Base-by-base conservation (phyloP, 2,888 invertebrate species). In the Platypus cylindrus region DNA sequence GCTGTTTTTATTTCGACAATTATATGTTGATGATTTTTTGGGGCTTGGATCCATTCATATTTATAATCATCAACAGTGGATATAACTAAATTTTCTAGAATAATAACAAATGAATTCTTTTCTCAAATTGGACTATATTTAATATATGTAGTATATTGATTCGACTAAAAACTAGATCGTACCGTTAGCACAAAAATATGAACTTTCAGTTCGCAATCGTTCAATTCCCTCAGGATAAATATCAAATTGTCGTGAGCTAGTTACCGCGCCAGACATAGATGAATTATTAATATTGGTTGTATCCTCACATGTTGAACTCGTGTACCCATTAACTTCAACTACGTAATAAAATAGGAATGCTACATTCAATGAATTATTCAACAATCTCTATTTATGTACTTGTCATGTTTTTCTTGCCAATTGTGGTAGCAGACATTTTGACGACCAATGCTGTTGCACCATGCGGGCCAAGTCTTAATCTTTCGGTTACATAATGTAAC, bases 101-200 rank as follows among this genome's bases (percentile, higher is more conserved):
- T 5, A 23, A 8, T 5, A 17, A 5, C 4, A 30, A 18, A 17
- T 8, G 7, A 9, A n/a, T 1, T 8, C n/a, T n/a, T 8, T 7
- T 30, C 16, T 5, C 25, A 12, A 32, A 23, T 14, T 13, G 16
- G 7, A 29, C 7, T 8, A 14, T n/a, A 29, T 15, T 29, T 14
- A 15, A 11, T 26, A 8, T 26, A 11, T 26, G 12, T 9, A 24
- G n/a, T n/a, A n/a, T n/a, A n/a, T n/a, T n/a, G n/a, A n/a, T n/a
- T n/a, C n/a, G n/a, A n/a, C n/a, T n/a, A n/a, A n/a, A n/a, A n/a
- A n/a, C n/a, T n/a, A n/a, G n/a, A n/a, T n/a, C n/a, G n/a, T 51
- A 75, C 76, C 75, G 48, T 76, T 76, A 5, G 76, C 75, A 53
- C 76, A 76, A 54, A 76, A 76, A 54, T 76, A 76, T 7, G 75